phyloP scores from a whole-genome alignment of 2,888 invertebrate genomes.

The Sinodicranocentrus sp. region DNA sequence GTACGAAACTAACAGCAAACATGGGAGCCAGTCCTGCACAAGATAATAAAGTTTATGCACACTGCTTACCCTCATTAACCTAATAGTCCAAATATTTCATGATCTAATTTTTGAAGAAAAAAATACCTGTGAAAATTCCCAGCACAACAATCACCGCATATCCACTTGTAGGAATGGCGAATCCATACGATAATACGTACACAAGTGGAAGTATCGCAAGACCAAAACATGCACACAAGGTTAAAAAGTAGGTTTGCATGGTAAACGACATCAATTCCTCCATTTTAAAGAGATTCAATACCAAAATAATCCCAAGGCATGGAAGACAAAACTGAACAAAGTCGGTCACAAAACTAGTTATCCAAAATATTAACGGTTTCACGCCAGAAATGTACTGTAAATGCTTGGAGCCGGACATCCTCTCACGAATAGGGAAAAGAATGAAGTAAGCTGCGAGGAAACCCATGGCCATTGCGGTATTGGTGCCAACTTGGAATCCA shows the following conservation, averaged over 20 bases:
- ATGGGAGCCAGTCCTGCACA: constrained; percentile 48
- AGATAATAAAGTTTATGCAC: background rate
- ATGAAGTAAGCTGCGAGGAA: constrained; percentile 82
- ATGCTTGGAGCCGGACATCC: constrained; percentile 84
- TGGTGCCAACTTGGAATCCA: constrained; percentile 78
- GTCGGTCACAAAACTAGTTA: constrained; percentile 85
- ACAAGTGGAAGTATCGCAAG: constrained; percentile 86
- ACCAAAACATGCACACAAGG: constrained; percentile 84
- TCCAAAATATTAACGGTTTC: constrained; percentile 85
- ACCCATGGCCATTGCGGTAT: constrained; percentile 86
- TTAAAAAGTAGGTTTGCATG: constrained; percentile 66
- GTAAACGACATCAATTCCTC: constrained; percentile 65
- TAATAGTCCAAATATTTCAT: background rate
- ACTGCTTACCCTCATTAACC: too few relatives aligned
- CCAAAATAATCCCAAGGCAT: constrained; percentile 81
- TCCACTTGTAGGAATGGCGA: constrained; percentile 87
- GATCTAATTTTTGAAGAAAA: background rate
- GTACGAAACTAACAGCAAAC: constrained; percentile 38
- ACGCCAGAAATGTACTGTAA: constrained; percentile 87
- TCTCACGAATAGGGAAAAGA: constrained; percentile 83
- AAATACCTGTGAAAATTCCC: constrained; percentile 85
- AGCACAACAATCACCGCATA: constrained; percentile 86
- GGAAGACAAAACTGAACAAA: constrained; percentile 83
- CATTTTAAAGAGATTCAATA: constrained; percentile 79
- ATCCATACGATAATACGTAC: constrained; percentile 80